Evolutionary conservation across 1,140 invertebrate genomes (phyloP), one percentile per base, ranked within the genome.

Genomic region (Orius laevigatus): DNA sequence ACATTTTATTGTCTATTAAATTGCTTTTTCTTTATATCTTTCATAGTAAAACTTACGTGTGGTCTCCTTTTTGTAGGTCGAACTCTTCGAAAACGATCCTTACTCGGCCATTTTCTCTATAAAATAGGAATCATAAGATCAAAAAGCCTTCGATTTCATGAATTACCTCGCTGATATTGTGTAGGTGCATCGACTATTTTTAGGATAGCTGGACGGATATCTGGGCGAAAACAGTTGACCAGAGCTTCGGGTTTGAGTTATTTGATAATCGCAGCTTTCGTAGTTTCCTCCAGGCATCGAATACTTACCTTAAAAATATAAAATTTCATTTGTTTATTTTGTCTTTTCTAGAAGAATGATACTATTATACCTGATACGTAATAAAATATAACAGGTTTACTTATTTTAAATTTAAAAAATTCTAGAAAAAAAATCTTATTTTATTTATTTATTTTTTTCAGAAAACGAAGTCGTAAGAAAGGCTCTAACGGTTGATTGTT

Each of bases 161-260:
- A 32, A 20, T n/a, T 12, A 81, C 79, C 79, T 80, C 46, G 77
- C 79, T 58, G 74, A 69, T 64, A 90, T 87, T 56, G 74, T 72
- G 66, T 87, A 88, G 50, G 75, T 74, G 65, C 85, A 90, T 35
- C 73, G 70, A 55, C 81, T 71, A 60, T 82, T 78, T 55, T 74
- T 78, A n/a, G 82, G 83, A 61, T 88, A 88, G 53, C 74, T 81
- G 34, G 84, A 84, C 5, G 85, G 85, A 65, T 86, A 88, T 52
- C 78, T 69, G 1, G 84, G 84, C 35, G 84, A 87, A 60, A 83
- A 89, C 59, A 89, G 81, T 34, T 72, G 71, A 8, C 83, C 84
- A 55, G 79, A 72, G 18, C 71, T 73, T 55, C 78, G 82, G 56
- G 19, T 32, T 45, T 45, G 19, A 3, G 73, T 64, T 62, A 85